Base-by-base conservation (phyloP, 2,888 invertebrate species). In the Morpho helenor region DNA sequence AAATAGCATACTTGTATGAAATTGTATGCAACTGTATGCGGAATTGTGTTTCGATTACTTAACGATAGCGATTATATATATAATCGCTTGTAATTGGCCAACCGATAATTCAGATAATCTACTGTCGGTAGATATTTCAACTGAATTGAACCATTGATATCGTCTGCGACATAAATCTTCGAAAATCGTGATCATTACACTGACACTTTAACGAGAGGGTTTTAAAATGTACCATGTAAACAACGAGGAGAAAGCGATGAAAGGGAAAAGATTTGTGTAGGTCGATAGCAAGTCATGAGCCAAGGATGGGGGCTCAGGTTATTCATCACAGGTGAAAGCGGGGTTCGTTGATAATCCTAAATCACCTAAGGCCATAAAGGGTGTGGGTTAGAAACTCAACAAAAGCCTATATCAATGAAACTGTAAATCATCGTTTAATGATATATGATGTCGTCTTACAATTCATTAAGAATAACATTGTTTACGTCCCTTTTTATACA, bases 321-420 rank as follows among this genome's bases (percentile, higher is more conserved):
- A 82, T 81, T 82, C 80, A 80, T 84, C 79, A 77, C 75, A 66
- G 72, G 83, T 81, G 87, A 87, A 88, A 87, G 84, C 80, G 74
- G 71, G 68, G 69, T 69, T 71, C 73, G 74, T 71, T 75, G 79
- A 82, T 81, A 82, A 75, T 74, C 79, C 80, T 82, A 82, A 84
- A 87, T 84, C 78, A 77, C 83, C 79, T 70, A 68, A 66, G 76
- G 79, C 74, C 69, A 60, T 31, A 70, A 68, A 72, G 73, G 71
- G 71, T 68, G 72, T 71, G 68, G 72, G 74, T 60, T 73, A 75
- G 60, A 48, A 43, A 49, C 59, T 51, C 52, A 56, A 66, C 68
- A 64, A 68, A 31, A 67, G 61, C 59, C 60, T 59, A 61, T 68
- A 71, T 65, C 67, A 69, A 69, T 70, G 68, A 76, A 78, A 79